Evolutionary conservation across 2,113 vertebrate genomes (phyloP), one percentile per base, ranked within the genome.

Genomic region (Catharus fuscescens): DNA sequence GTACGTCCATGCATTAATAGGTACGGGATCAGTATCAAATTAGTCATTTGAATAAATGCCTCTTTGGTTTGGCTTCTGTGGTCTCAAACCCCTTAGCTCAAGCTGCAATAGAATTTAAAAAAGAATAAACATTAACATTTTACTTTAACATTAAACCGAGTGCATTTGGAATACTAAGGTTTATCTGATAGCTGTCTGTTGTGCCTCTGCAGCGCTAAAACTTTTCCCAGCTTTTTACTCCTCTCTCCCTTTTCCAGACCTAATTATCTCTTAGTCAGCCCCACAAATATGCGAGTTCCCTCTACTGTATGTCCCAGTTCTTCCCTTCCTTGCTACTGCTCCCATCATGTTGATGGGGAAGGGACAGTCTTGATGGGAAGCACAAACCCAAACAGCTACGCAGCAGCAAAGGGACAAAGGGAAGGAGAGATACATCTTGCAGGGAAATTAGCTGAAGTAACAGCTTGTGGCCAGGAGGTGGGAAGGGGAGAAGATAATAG

Each of bases 331-430:
- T 44, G 54, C 21, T 62, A 47, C 47, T 92, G 79, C 32, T 76
- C 40, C 53, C 4, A 1, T n/a, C 1, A 7, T 6, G 50, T 4
- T 1, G 1, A 1, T 8, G 26, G 21, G 18, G 38, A 38, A 70
- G 42, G n/a, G 42, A 47, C 4, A 18, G 50, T 50, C 52, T 62
- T 44, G 6, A n/a, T 0, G 3, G 64, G 71, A 80, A 83, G 54
- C 71, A 25, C n/a, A 82, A 88, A 72, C 23, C 25, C 64, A 65
- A 88, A 29, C 16, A 57, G 18, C 36, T 69, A 53, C 0, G 2
- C 12, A 69, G 65, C 44, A 52, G 59, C 54, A 64, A 65, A 81
- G 12, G 47, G 16, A 86, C 38, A 67, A 61, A 72, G 31, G 72
- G 21, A 89, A 74, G 0, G 5, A 76, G 56, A 87, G 31, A 54